Evolutionary conservation across 2,797 vertebrate species (phyloP).

Genomic region (Pangasius macronema): DNA sequence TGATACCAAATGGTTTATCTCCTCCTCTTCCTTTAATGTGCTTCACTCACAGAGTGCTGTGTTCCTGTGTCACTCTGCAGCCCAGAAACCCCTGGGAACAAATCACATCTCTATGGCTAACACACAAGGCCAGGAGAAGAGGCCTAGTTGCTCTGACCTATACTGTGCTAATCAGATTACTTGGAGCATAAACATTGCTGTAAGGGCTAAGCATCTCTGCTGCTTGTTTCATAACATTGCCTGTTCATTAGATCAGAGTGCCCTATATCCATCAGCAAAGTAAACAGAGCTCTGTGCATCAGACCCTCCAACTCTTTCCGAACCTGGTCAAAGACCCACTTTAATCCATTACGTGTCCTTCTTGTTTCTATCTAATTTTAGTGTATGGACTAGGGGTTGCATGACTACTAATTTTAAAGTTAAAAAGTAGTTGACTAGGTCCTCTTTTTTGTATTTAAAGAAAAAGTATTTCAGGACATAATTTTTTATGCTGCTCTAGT

Average conservation of each 20-base stretch:
- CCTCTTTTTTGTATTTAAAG: neutral
- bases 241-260: constrained; percentile 46
- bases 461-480: neutral
- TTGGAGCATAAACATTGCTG: constrained; percentile 52
- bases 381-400: neutral
- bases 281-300: constrained; percentile 29
- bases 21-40: neutral
- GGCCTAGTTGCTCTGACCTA: constrained; percentile 53
- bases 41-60: constrained; percentile 32
- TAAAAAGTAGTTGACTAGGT: neutral
- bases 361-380: too few species aligned
- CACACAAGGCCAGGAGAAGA: constrained; percentile 39
- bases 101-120: constrained; percentile 33
- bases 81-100: constrained; percentile 24
- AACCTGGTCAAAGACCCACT: too few species aligned
- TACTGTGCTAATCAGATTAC: constrained; percentile 53
- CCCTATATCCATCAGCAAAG: constrained; percentile 37
- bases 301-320: too few species aligned
- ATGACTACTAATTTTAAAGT: neutral
- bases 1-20: neutral
- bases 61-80: constrained; percentile 42
- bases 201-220: constrained; percentile 33
- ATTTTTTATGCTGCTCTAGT: neutral
- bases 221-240: constrained; percentile 49
- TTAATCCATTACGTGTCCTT: too few species aligned